A percentile compares a stretch with the other conserved stretches of the same genome.
Conservation (phyloP, 2,888 invertebrate species). For the Dexiosoma caninum region DNA sequence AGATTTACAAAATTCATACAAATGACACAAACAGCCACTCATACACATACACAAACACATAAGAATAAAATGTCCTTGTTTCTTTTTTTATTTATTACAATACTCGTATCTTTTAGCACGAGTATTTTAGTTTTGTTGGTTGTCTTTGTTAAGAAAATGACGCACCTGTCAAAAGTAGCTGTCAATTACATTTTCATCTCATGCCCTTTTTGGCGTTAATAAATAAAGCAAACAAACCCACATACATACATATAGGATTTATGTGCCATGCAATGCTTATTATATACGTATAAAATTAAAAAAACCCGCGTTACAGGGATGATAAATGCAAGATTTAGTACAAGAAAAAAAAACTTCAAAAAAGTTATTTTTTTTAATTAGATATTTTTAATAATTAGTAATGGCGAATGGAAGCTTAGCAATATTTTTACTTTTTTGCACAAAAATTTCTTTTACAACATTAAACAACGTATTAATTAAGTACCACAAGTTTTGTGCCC, state of each 20-base stretch:
- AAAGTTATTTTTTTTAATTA: too few species aligned
- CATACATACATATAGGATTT: not conserved
- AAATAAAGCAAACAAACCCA: slow-evolving; percentile 39
- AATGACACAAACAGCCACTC: slow-evolving; percentile 8
- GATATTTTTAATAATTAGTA: too few species aligned
- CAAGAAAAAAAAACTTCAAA: not conserved
- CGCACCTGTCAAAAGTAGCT: slow-evolving; percentile 64
- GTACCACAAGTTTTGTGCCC: not conserved
- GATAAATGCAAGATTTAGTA: not conserved
- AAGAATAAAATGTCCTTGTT: not conserved
- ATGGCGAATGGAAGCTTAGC: too few species aligned
- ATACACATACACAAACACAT: not conserved
- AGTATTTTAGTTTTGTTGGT: slow-evolving; percentile 22
- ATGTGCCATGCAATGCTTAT: too few species aligned
- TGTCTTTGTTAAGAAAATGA: slow-evolving; percentile 46
- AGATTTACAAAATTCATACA: not conserved
- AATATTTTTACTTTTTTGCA: too few species aligned
- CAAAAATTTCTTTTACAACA: too few species aligned
- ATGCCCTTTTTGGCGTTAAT: slow-evolving; percentile 55
- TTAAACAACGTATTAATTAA: too few species aligned
- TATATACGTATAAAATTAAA: not conserved
- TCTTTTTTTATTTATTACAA: not conserved
- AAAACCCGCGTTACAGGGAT: not conserved
- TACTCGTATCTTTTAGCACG: not conserved
- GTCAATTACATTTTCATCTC: slow-evolving; percentile 62